Conservation (phyloP, 2,888 invertebrate genomes). For the Spilosoma lubricipeda region DNA sequence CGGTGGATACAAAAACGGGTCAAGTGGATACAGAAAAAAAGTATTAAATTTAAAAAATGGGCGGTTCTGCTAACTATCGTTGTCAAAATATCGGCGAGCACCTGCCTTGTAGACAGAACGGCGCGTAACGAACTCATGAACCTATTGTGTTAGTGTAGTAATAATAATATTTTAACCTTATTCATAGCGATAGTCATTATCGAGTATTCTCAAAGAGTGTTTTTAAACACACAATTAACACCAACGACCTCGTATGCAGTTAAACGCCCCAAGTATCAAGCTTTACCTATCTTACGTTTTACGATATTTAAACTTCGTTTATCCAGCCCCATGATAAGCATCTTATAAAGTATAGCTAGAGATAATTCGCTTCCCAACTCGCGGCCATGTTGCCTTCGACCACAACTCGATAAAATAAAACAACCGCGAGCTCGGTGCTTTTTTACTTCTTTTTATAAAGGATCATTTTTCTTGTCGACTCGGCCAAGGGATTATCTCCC, state of each 20-base stretch:
- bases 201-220: constrained; percentile 5
- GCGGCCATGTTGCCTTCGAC: constrained; percentile 82
- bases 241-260: constrained; percentile 21
- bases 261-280: constrained; percentile 28
- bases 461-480: constrained; percentile 85
- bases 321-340: constrained; percentile 60
- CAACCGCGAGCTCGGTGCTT: constrained; percentile 76
- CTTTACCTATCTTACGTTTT: constrained; percentile 51
- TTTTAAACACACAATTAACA: constrained; percentile 9
- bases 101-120: constrained; percentile 79
- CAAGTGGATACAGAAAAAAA: constrained; percentile 74
- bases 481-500: constrained; percentile 73
- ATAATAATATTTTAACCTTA: constrained; percentile 6
- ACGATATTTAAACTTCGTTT: constrained; percentile 53
- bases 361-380: constrained; percentile 78
- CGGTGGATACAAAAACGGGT: constrained; percentile 72
- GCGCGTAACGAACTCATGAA: constrained; percentile 72
- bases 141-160: constrained; percentile 25
- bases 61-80: constrained; percentile 83
- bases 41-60: constrained; percentile 74
- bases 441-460: constrained; percentile 84
- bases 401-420: constrained; percentile 81
- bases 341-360: constrained; percentile 71
- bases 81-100: constrained; percentile 84
- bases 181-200: neutral